Conservation (phyloP, 2,113 vertebrate species). For the Elgaria multicarinata region DNA sequence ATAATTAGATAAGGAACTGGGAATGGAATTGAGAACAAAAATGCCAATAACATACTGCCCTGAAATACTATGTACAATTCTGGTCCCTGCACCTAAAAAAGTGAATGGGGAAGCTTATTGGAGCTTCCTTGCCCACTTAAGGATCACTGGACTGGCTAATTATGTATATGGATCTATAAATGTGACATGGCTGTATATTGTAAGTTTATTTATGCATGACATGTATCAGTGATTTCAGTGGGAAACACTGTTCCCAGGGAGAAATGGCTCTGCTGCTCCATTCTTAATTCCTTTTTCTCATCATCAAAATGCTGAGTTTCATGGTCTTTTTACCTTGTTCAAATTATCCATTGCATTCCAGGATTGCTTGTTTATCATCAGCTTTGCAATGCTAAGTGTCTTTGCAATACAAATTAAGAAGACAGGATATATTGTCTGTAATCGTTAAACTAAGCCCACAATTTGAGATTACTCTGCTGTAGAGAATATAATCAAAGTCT, state of each 20-base stretch:
- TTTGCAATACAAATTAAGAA: slow-evolving; percentile 17
- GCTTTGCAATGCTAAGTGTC: slow-evolving; percentile 15
- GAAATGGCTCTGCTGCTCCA: not conserved
- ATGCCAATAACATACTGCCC: too few relatives aligned
- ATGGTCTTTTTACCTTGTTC: slow-evolving; percentile 10
- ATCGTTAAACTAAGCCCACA: slow-evolving; percentile 13
- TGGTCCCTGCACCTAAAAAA: not conserved
- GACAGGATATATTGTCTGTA: slow-evolving; percentile 14
- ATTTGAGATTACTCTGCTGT: slow-evolving; percentile 16
- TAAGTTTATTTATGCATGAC: slow-evolving; percentile 10
- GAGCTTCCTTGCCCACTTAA: not conserved
- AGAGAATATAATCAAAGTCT: slow-evolving; percentile 5
- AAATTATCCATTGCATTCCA: slow-evolving; percentile 13
- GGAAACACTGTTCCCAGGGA: not conserved
- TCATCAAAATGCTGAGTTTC: slow-evolving; percentile 6
- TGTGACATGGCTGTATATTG: not conserved
- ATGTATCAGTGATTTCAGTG: not conserved
- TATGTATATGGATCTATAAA: not conserved
- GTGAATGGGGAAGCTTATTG: not conserved
- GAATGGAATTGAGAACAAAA: too few relatives aligned
- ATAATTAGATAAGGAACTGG: too few relatives aligned
- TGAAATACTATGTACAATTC: too few relatives aligned
- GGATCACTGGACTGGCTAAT: not conserved
- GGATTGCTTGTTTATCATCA: slow-evolving; percentile 19
- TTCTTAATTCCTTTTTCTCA: slow-evolving; percentile 9